Conservation (phyloP, 2,113 vertebrate species). For the Pseudorhombus dupliciocellatus region DNA sequence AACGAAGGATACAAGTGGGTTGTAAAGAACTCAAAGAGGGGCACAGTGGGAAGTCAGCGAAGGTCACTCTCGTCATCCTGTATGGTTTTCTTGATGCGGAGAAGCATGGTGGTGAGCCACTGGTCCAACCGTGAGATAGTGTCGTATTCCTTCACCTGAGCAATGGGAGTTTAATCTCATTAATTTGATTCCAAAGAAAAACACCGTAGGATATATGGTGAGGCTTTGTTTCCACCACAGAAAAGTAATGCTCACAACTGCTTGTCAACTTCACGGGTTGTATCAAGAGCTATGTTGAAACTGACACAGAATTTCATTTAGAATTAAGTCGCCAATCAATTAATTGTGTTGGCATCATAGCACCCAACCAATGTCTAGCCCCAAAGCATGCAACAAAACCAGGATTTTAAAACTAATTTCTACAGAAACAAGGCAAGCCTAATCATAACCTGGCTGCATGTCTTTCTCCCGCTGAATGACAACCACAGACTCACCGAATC, state of each 20-base stretch:
- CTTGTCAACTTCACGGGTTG: too few species aligned
- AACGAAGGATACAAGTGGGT: conserved; percentile 12
- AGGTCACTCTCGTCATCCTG: conserved; percentile 90
- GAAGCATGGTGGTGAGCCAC: conserved; percentile 96
- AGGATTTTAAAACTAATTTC: background rate
- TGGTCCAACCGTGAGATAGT: conserved; percentile 93
- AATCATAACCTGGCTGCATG: background rate
- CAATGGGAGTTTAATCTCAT: background rate
- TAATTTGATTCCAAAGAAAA: background rate
- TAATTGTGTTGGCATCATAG: too few species aligned
- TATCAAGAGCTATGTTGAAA: too few species aligned
- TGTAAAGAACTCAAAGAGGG: background rate
- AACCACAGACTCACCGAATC: conserved; percentile 83
- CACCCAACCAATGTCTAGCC: background rate
- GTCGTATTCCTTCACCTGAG: conserved; percentile 93
- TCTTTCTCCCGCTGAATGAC: background rate
- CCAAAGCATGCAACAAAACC: too few species aligned
- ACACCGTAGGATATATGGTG: too few species aligned
- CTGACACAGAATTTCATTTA: too few species aligned
- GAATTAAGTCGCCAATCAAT: too few species aligned
- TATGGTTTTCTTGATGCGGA: conserved; percentile 95
- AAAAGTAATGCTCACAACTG: background rate
- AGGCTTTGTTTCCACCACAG: too few species aligned
- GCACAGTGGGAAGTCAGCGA: conserved; percentile 59
- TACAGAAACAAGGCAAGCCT: background rate